phyloP scores from a whole-genome alignment of 2,113 vertebrate species.

The Etheostoma cragini region DNA sequence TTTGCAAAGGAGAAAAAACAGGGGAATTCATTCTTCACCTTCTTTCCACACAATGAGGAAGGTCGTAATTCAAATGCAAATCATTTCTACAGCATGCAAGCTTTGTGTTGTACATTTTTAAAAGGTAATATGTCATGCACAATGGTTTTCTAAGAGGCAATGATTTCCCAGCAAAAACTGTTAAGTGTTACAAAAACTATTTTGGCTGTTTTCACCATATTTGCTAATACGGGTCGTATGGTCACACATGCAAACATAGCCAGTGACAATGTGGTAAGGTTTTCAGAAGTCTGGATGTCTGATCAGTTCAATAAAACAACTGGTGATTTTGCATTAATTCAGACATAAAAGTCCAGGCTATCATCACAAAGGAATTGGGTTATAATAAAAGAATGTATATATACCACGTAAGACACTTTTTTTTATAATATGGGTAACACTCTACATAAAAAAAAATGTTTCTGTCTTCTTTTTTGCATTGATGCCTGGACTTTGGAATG shows the following conservation, averaged over 20 bases:
- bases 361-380: too few relatives aligned
- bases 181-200: not conserved
- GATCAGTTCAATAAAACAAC: not conserved
- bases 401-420: not conserved
- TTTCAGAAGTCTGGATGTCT: not conserved
- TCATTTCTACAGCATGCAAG: not conserved
- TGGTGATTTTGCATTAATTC: not conserved
- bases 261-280: not conserved
- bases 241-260: not conserved
- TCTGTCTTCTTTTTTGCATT: not conserved
- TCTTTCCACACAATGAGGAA: not conserved
- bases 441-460: not conserved
- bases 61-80: not conserved
- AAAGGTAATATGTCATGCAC: not conserved
- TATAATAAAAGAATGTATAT: not conserved
- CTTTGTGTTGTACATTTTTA: not conserved
- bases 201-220: not conserved
- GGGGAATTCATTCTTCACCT: slow-evolving; percentile 37
- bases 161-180: not conserved
- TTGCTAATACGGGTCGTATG: not conserved
- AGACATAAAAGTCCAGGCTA: not conserved
- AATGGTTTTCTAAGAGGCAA: not conserved
- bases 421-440: not conserved
- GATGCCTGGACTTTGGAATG: not conserved
- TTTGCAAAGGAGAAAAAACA: slow-evolving; percentile 26